These are phyloP conservation scores for Drosophila birchii DNA, from an alignment of 2,888 invertebrate genomes.

Conservation along the genomic window DNA sequence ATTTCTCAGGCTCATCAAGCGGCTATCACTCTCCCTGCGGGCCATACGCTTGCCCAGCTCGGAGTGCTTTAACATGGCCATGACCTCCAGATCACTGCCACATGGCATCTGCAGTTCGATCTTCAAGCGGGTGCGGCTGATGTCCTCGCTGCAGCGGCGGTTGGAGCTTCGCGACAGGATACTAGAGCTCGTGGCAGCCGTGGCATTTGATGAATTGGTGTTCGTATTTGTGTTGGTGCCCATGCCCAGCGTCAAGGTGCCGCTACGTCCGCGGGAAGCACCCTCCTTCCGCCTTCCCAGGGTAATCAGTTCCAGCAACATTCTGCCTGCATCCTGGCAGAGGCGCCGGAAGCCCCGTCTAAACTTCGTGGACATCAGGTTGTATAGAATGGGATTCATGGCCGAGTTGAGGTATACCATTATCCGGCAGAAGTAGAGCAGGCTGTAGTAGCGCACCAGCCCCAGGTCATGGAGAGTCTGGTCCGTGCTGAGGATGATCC, in stretches of 20 bases:
- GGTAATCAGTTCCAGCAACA: constrained; percentile 54
- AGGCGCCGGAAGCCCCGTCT: constrained; percentile 91
- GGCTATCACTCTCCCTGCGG: constrained; percentile 58
- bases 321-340: constrained; percentile 83
- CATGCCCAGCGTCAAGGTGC: constrained; percentile 75
- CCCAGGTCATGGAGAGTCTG: constrained; percentile 89
- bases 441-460: constrained; percentile 91
- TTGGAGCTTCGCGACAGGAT: constrained; percentile 87
- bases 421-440: constrained; percentile 93
- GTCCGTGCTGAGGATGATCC: constrained; percentile 91
- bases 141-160: constrained; percentile 86
- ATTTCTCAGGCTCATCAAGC: constrained; percentile 28
- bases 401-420: constrained; percentile 96
- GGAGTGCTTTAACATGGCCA: constrained; percentile 79
- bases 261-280: constrained; percentile 55
- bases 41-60: constrained; percentile 23
- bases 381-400: constrained; percentile 96
- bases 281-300: constrained; percentile 60
- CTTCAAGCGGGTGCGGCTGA: constrained; percentile 67
- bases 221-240: constrained; percentile 85
- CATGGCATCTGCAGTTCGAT: constrained; percentile 76
- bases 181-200: constrained; percentile 86
- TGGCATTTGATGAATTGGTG: constrained; percentile 86
- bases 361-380: constrained; percentile 96
- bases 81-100: constrained; percentile 76